Percentiles rank a stretch among this genome's conserved stretches.
These are phyloP conservation scores for Diachasma alloeum DNA, from an alignment of 1,140 invertebrate genomes.

Conservation along the genomic window DNA sequence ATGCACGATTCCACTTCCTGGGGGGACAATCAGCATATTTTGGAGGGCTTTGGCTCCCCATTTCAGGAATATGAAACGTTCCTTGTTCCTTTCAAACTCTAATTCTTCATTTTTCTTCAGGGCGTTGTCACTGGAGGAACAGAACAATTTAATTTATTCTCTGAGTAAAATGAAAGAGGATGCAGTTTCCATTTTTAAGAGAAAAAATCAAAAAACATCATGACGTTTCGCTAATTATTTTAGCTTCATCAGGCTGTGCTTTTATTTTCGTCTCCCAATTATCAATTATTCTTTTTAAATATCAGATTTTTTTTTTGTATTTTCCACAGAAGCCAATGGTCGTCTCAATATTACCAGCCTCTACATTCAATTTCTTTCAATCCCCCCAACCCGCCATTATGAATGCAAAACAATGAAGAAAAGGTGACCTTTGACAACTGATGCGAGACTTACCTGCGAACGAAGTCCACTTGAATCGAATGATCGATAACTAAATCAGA, in stretches of 20 bases:
- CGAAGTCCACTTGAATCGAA: constrained; percentile 96
- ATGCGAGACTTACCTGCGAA: constrained; percentile 73
- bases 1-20: constrained; percentile 97
- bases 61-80: constrained; percentile 95
- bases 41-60: constrained; percentile 96
- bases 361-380: background rate
- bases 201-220: no score
- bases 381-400: background rate
- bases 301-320: no score
- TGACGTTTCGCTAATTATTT: no score
- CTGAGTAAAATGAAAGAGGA: no score
- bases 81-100: constrained; percentile 96
- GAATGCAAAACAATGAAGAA: background rate
- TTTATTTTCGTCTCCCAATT: no score
- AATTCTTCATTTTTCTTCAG: constrained; percentile 93
- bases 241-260: no score
- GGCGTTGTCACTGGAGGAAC: constrained; percentile 79
- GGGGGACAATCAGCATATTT: constrained; percentile 97
- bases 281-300: no score
- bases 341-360: no score
- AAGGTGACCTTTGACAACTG: constrained; percentile 16
- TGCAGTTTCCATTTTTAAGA: no score
- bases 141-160: constrained; percentile 17
- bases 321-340: no score
- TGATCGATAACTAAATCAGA: constrained; percentile 98